Conservation (phyloP, 2,797 vertebrate genomes). For the Gobionotothen gibberifrons region DNA sequence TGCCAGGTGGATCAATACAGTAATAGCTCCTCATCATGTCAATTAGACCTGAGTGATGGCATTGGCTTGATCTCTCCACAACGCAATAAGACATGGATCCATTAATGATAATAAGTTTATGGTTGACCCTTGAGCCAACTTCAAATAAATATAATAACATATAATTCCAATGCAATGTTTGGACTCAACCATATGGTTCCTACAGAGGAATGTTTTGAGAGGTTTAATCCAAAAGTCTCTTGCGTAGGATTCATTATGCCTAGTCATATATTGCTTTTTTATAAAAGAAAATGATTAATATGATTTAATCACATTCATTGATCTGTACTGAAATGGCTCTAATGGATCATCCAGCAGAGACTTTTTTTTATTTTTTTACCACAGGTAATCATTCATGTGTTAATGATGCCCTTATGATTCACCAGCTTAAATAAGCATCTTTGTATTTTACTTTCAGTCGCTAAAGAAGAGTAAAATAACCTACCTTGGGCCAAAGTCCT, state of each 20-base stretch:
- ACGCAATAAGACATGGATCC: conserved; percentile 69
- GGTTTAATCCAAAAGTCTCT: conserved; percentile 37
- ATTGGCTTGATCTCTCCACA: conserved; percentile 52
- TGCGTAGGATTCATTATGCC: conserved; percentile 18
- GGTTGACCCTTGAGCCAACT: conserved; percentile 62
- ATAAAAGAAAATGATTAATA: conserved; percentile 33
- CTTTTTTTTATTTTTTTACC: conserved; percentile 19
- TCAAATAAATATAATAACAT: conserved; percentile 63
- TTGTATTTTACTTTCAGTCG: conserved; percentile 9
- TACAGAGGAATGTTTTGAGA: conserved; percentile 36
- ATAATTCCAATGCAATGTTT: conserved; percentile 57
- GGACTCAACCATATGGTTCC: conserved; percentile 41
- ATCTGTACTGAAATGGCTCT: conserved; percentile 46
- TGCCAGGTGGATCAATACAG: conserved; percentile 83
- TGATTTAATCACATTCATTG: conserved; percentile 25
- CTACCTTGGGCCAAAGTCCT: conserved; percentile 26
- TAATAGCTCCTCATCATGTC: conserved; percentile 82
- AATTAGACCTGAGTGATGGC: conserved; percentile 81
- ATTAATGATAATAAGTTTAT: conserved; percentile 68
- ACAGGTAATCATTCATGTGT: conserved; percentile 34
- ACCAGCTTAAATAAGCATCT: conserved; percentile 21
- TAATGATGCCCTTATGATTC: conserved; percentile 29
- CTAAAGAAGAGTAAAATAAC: conserved; percentile 34
- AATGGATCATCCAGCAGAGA: conserved; percentile 42
- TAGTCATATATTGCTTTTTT: conserved; percentile 9